Evolutionary conservation across 2,888 invertebrate genomes (phyloP).

Genomic region (Sericinus montela): DNA sequence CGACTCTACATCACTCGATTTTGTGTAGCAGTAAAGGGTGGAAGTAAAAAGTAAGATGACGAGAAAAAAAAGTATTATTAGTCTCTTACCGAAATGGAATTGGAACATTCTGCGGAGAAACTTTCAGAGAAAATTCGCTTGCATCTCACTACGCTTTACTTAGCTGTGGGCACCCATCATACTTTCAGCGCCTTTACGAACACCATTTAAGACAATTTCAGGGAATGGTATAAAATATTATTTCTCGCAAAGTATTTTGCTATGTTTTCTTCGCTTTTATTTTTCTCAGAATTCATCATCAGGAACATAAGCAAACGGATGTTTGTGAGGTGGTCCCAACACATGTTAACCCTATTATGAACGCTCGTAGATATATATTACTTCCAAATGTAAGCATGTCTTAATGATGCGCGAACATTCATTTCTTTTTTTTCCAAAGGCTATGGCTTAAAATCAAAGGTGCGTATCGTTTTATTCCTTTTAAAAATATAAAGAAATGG

Average conservation of each 20-base stretch:
- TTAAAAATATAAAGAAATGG: too few relatives aligned
- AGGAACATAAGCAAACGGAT: constrained; percentile 11
- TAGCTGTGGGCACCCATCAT: constrained; percentile 66
- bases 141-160: constrained; percentile 71
- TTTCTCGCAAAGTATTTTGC: constrained; percentile 41
- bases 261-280: constrained; percentile 30
- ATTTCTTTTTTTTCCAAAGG: too few relatives aligned
- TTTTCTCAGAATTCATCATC: constrained; percentile 26
- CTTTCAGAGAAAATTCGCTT: constrained; percentile 69
- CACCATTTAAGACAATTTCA: constrained; percentile 61
- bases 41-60: constrained; percentile 77
- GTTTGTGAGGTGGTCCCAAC: constrained; percentile 1
- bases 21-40: constrained; percentile 76
- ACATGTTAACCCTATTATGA: background rate
- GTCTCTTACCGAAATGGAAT: constrained; percentile 79
- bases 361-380: background rate
- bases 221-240: constrained; percentile 49
- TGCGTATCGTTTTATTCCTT: too few relatives aligned
- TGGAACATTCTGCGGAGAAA: constrained; percentile 75
- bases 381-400: background rate
- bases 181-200: constrained; percentile 67
- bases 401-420: background rate
- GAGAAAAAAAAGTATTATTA: constrained; percentile 77
- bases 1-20: constrained; percentile 50
- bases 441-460: too few relatives aligned